Evolutionary conservation across 2,797 vertebrate genomes (phyloP).

Genomic region (Gadopsis bispinosus): DNA sequence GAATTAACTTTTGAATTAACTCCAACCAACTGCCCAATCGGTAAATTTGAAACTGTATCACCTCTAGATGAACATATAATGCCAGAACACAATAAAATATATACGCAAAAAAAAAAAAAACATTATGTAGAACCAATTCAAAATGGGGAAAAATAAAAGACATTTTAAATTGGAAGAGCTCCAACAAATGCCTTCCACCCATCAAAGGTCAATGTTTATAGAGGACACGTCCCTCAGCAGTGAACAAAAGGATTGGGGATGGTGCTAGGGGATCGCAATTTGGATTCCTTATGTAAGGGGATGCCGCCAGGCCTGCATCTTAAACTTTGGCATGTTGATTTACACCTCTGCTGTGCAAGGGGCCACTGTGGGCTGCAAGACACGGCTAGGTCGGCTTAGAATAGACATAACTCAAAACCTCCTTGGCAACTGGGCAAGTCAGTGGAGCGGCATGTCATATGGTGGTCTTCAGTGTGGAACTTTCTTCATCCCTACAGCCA

Average conservation of each 20-base stretch:
- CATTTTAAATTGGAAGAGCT: not conserved
- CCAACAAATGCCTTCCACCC: not conserved
- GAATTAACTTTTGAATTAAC: not conserved
- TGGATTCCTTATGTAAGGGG: conserved; percentile 47
- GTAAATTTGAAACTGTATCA: not conserved
- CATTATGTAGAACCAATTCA: not conserved
- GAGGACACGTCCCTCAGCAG: conserved; percentile 26
- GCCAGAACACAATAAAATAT: not conserved
- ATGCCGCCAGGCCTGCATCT: conserved; percentile 36
- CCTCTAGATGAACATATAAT: not conserved
- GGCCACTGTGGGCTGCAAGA: conserved; percentile 49
- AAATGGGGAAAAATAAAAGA: not conserved
- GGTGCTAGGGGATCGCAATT: not conserved
- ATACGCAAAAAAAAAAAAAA: not conserved
- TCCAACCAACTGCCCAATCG: not conserved
- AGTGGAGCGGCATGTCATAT: conserved; percentile 3
- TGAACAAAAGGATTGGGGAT: conserved; percentile 6
- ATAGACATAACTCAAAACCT: conserved; percentile 74
- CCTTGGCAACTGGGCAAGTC: conserved; percentile 68
- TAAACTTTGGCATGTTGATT: conserved; percentile 56
- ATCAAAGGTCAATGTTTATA: not conserved
- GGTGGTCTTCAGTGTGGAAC: not conserved
- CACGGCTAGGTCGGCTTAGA: conserved; percentile 63
- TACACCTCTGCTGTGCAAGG: conserved; percentile 37
- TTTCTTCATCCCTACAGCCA: conserved; percentile 6